Base-by-base conservation (phyloP, 2,888 invertebrate genomes). In the Harmothoe impar region DNA sequence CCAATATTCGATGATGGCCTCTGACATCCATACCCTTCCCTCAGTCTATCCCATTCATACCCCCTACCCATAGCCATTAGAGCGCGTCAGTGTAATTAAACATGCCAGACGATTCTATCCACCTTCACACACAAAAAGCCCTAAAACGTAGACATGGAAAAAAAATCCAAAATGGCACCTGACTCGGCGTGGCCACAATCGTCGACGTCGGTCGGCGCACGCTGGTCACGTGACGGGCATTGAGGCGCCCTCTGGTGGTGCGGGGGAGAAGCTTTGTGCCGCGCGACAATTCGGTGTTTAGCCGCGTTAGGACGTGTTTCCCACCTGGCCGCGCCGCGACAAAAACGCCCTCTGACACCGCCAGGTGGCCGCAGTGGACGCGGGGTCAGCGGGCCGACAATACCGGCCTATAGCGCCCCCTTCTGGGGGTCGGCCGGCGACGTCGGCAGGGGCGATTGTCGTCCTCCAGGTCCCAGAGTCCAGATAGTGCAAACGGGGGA, bases 81-180 rank as follows among this genome's bases (percentile, higher is more conserved):
- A 7, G 10, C 43, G 43, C 43, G 43, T 43, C 43, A 1, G 52
- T 52, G 86, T 54, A 86, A 86, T 86, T 86, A 86, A 86, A 86
- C 86, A 86, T 86, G 86, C 54, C 86, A 54, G 52, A 15, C 25
- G 43, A 77, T 77, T 81, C n/a, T 15, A 43, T 3, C 10, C 72
- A 29, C 72, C 23, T 15, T 29, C n/a, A 77, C 77, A 17, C 77
- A 77, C 29, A 29, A 62, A 62, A 62, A 17, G 25, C 31, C 77
- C 77, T 77, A 17, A 25, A 25, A 25, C 1, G 23, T 23, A 29
- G 35, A 78, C n/a, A 25, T n/a, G 78, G 29, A 35, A 20, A 3
- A 43, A 84, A 84, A 86, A 54, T 86, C 25, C 86, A 54, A 54
- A 52, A 52, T 86, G 86, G 86, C 86, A 86, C 86, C 86, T 86